Evolutionary conservation across 1,140 invertebrate genomes (phyloP).

Genomic region (Apocrypta bakeri): DNA sequence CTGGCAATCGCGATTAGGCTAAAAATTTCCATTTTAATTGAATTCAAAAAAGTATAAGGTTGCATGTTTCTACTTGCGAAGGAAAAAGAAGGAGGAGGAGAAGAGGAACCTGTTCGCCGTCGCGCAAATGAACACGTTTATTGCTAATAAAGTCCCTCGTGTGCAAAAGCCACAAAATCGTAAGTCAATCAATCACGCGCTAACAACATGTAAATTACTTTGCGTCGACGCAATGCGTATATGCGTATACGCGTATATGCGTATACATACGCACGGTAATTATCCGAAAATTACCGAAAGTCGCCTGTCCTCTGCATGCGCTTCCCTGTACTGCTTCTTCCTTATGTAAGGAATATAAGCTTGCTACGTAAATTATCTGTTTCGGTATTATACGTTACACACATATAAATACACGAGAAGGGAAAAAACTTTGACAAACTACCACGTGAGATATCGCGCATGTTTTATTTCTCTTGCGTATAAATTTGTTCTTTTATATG

Average conservation of each 20-base stretch:
- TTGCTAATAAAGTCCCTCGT: slow-evolving; percentile 40
- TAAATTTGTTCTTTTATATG: too few relatives aligned
- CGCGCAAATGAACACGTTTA: slow-evolving; percentile 36
- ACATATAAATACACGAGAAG: background rate
- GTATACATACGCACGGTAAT: slow-evolving; percentile 5
- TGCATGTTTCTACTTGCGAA: background rate
- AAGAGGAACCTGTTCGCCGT: background rate
- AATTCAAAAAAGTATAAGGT: background rate
- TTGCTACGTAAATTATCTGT: slow-evolving; percentile 35
- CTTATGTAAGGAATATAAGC: background rate
- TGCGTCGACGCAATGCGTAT: background rate
- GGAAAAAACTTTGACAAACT: slow-evolving; percentile 15
- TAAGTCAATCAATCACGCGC: slow-evolving; percentile 42
- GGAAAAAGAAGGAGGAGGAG: background rate
- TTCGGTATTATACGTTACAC: background rate
- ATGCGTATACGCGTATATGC: background rate
- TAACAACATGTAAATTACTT: slow-evolving; percentile 42
- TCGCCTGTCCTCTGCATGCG: background rate
- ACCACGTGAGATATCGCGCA: background rate
- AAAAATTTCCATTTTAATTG: slow-evolving; percentile 40
- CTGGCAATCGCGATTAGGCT: background rate
- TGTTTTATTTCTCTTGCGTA: too few relatives aligned
- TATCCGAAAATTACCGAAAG: slow-evolving; percentile 45
- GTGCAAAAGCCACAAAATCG: slow-evolving; percentile 39
- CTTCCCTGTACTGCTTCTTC: background rate